phyloP scores from a whole-genome alignment of 1,140 invertebrate genomes.

The Araneus ventricosus region DNA sequence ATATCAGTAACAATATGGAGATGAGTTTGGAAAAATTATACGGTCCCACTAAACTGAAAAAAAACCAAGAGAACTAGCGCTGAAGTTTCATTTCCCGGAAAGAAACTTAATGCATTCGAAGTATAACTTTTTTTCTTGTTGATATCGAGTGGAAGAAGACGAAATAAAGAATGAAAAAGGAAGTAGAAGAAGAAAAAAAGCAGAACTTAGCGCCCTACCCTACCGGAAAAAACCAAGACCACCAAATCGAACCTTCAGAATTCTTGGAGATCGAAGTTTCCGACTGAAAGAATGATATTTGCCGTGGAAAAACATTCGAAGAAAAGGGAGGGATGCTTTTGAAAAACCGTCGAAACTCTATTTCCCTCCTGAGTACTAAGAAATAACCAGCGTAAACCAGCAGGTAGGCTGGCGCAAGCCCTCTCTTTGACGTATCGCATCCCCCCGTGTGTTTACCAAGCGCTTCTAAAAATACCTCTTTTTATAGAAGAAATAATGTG shows the following conservation, averaged over 20 bases:
- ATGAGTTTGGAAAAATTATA: conserved; percentile 26
- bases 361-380: conserved; percentile 33
- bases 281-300: conserved; percentile 58
- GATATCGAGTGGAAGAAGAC: conserved; percentile 44
- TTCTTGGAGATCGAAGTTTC: conserved; percentile 24
- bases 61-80: not conserved
- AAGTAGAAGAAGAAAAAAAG: not conserved
- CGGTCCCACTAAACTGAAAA: not conserved
- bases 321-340: conserved; percentile 40
- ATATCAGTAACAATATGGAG: conserved; percentile 46
- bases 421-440: not conserved
- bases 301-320: conserved; percentile 41
- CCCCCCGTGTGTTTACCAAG: conserved; percentile 6
- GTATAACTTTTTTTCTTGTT: not conserved
- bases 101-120: conserved; percentile 40
- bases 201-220: not conserved
- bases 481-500: not conserved
- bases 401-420: not conserved
- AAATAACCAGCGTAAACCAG: conserved; percentile 21
- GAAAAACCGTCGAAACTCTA: conserved; percentile 47
- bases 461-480: conserved; percentile 13
- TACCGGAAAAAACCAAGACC: conserved; percentile 29
- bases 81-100: conserved; percentile 39
- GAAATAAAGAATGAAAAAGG: conserved; percentile 1
- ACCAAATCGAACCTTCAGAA: conserved; percentile 43